Evolutionary conservation across 2,888 invertebrate genomes (phyloP).

Genomic region (Oligia strigilis): DNA sequence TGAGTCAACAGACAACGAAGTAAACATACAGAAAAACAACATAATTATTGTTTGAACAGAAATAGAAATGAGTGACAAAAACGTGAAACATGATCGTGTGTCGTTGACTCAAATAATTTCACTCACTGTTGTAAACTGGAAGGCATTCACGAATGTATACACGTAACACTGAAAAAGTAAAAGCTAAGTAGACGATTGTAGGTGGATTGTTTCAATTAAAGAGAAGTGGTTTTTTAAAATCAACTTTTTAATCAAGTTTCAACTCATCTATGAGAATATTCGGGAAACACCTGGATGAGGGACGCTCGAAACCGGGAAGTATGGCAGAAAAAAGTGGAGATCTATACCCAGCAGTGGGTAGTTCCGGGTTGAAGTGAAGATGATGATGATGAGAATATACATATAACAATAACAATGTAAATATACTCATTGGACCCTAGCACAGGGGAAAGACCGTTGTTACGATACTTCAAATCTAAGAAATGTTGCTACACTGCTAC

Average conservation of each 20-base stretch:
- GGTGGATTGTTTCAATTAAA: neutral
- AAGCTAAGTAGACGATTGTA: conserved; percentile 16
- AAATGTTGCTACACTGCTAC: neutral
- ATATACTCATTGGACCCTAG: too few relatives aligned
- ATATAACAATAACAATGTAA: neutral
- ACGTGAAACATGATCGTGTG: conserved; percentile 23
- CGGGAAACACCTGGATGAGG: too few relatives aligned
- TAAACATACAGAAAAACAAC: conserved; percentile 1
- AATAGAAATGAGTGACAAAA: conserved; percentile 18
- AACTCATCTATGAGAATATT: neutral
- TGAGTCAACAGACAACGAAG: neutral
- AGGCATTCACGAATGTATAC: conserved; percentile 36
- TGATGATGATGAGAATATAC: neutral
- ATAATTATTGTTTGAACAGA: neutral
- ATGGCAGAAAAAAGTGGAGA: too few relatives aligned
- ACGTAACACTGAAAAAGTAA: conserved; percentile 9
- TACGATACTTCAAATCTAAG: neutral
- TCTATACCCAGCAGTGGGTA: too few relatives aligned
- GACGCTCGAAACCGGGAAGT: too few relatives aligned
- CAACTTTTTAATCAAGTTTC: neutral
- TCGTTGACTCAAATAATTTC: conserved; percentile 30
- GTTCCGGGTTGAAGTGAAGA: too few relatives aligned
- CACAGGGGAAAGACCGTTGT: neutral
- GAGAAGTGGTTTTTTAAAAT: neutral
- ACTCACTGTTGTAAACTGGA: conserved; percentile 40